These are phyloP conservation scores for Coranthus polyacanthus DNA, from an alignment of 2,797 vertebrate species.

Conservation along the genomic window DNA sequence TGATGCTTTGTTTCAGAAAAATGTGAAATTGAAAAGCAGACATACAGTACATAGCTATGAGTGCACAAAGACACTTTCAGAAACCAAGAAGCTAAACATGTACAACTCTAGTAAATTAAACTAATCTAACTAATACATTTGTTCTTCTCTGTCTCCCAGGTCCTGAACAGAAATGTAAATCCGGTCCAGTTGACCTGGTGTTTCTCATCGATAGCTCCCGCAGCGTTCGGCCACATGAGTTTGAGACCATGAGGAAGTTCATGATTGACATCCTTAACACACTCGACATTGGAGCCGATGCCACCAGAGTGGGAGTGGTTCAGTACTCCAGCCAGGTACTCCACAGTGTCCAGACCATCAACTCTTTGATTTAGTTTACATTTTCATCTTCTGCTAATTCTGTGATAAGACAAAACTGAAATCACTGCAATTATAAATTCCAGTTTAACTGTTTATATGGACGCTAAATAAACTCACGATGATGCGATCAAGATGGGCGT, in stretches of 20 bases:
- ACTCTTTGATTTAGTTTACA: too few species aligned
- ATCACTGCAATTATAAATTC: too few species aligned
- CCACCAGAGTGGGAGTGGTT: constrained; percentile 93
- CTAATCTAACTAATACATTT: too few species aligned
- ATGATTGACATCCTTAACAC: constrained; percentile 93
- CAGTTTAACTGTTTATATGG: too few species aligned
- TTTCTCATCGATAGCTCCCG: constrained; percentile 98
- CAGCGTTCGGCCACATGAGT: constrained; percentile 95
- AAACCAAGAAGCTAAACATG: too few species aligned
- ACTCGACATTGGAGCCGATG: constrained; percentile 88
- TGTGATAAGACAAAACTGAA: too few species aligned
- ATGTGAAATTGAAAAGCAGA: background rate
- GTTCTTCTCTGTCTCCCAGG: constrained; percentile 46
- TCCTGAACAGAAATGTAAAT: constrained; percentile 88
- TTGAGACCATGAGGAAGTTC: constrained; percentile 96
- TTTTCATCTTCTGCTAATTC: too few species aligned
- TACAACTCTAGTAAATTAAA: too few species aligned
- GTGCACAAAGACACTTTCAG: background rate
- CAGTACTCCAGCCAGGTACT: constrained; percentile 97
- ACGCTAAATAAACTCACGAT: too few species aligned
- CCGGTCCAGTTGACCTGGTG: constrained; percentile 93
- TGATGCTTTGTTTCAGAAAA: background rate
- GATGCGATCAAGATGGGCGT: too few species aligned
- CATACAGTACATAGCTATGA: too few species aligned
- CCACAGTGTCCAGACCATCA: constrained; percentile 69